Conservation (phyloP, 1,140 invertebrate genomes). For the Adelges cooleyi region DNA sequence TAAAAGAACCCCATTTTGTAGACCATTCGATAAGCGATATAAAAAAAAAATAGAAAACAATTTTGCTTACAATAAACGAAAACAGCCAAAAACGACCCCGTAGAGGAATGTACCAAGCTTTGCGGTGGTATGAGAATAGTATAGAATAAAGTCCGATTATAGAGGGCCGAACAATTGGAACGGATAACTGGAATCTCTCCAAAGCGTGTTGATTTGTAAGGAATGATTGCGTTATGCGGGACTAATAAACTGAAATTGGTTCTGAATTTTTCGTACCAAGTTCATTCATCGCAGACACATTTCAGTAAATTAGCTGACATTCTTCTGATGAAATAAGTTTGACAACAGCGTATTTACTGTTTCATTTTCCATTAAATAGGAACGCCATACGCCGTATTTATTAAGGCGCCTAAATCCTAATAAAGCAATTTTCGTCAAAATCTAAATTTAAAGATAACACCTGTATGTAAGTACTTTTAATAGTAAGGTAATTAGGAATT, state of each 20-base stretch:
- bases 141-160: constrained; percentile 7
- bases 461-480: too few species aligned
- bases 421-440: too few species aligned
- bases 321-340: too few species aligned
- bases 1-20: constrained; percentile 16
- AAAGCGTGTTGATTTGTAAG: constrained; percentile 1
- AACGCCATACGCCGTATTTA: too few species aligned
- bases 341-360: too few species aligned
- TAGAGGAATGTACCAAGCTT: not conserved
- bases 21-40: constrained; percentile 13
- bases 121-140: not conserved
- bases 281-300: too few species aligned
- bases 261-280: not conserved
- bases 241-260: constrained; percentile 6
- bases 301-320: too few species aligned
- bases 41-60: constrained; percentile 17
- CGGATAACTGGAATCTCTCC: constrained; percentile 24
- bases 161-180: constrained; percentile 19
- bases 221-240: not conserved
- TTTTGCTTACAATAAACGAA: constrained; percentile 23
- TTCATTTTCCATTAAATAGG: too few species aligned
- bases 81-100: constrained; percentile 8
- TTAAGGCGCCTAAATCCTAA: too few species aligned
- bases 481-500: too few species aligned
- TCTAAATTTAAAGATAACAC: too few species aligned